Evolutionary conservation across 2,113 vertebrate species (phyloP).

Genomic region (Mus pahari): DNA sequence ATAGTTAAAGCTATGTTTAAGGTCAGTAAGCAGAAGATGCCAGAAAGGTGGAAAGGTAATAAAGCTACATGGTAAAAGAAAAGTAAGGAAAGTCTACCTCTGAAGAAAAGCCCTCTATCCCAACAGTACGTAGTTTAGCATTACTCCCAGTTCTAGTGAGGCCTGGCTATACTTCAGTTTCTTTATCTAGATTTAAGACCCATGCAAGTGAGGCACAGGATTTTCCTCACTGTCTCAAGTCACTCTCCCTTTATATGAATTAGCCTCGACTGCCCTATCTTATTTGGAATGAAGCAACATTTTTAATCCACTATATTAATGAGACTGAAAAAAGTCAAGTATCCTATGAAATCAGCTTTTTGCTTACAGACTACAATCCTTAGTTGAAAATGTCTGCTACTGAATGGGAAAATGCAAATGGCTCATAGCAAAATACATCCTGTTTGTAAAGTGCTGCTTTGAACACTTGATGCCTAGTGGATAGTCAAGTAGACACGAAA

Average conservation of each 20-base stretch:
- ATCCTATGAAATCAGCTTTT: slow-evolving; percentile 9
- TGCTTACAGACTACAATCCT: not conserved
- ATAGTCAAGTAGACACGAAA: slow-evolving; percentile 35
- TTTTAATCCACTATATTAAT: not conserved
- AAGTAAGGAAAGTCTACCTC: not conserved
- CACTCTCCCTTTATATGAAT: not conserved
- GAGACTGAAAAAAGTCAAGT: slow-evolving; percentile 27
- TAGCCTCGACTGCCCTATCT: not conserved
- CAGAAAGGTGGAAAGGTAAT: slow-evolving; percentile 7
- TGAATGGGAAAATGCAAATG: not conserved
- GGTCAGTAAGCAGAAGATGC: slow-evolving; percentile 15
- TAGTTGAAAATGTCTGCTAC: not conserved
- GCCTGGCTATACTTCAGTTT: not conserved
- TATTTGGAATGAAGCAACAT: not conserved
- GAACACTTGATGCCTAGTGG: not conserved
- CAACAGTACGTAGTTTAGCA: not conserved
- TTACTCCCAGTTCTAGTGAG: not conserved
- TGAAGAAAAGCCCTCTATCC: not conserved
- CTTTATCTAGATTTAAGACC: slow-evolving; percentile 42
- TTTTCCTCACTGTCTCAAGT: not conserved
- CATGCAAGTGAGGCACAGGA: not conserved
- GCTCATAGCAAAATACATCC: not conserved
- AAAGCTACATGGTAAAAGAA: not conserved
- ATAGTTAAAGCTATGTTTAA: slow-evolving; percentile 1
- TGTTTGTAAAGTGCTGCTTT: slow-evolving; percentile 52